Conservation (phyloP, 2,888 invertebrate species). For the Malthinus flaveolus region DNA sequence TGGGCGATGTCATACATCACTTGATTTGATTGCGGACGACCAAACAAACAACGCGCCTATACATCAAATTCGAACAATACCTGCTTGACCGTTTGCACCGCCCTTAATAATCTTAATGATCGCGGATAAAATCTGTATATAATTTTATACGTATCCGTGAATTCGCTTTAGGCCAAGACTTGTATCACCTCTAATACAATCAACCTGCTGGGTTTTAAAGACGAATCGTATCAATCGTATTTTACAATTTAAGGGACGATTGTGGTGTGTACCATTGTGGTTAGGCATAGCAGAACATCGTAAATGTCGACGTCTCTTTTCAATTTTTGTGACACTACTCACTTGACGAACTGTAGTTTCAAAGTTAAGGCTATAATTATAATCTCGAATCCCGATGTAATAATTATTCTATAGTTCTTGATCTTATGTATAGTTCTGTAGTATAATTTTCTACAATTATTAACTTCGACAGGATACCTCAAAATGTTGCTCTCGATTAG, state of each 20-base stretch:
- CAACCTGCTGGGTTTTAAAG: conserved; percentile 36
- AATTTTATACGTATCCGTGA: conserved; percentile 54
- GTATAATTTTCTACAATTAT: conserved; percentile 53
- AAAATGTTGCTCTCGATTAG: conserved; percentile 31
- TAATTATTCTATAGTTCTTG: conserved; percentile 52
- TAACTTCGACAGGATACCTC: conserved; percentile 44
- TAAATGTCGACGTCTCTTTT: conserved; percentile 35
- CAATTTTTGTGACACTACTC: conserved; percentile 42
- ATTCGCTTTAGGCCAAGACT: conserved; percentile 50
- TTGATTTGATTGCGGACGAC: conserved; percentile 42
- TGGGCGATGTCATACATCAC: conserved; percentile 33
- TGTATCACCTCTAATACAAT: conserved; percentile 47
- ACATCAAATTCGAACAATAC: conserved; percentile 52
- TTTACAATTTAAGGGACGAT: conserved; percentile 29
- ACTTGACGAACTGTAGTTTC: conserved; percentile 46
- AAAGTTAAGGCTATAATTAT: conserved; percentile 51
- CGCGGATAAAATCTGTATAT: conserved; percentile 56
- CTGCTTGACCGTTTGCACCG: conserved; percentile 51
- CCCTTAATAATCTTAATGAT: conserved; percentile 57
- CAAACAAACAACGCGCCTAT: conserved; percentile 51
- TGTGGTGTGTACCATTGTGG: conserved; percentile 42
- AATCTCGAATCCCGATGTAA: conserved; percentile 52
- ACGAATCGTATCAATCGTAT: conserved; percentile 32
- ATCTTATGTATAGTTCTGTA: conserved; percentile 41
- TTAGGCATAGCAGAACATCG: conserved; percentile 37